Percentiles rank a stretch among this genome's conserved stretches.
Conservation (phyloP, 2,888 invertebrate genomes). For the Rhamnusium bicolor region DNA sequence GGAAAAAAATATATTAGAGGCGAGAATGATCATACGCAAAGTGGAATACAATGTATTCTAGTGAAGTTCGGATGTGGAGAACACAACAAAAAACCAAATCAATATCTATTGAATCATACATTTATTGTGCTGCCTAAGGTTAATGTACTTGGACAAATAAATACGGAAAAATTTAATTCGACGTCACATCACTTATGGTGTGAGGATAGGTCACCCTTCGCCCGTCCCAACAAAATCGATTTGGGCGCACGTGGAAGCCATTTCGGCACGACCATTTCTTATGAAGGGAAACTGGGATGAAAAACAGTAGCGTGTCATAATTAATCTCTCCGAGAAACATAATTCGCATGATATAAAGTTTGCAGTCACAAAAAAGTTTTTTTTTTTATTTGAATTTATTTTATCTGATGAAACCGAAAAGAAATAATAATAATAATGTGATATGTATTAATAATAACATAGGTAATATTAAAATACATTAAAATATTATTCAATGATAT, state of each 20-base stretch:
- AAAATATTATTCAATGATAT: too few relatives aligned
- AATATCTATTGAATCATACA: neutral
- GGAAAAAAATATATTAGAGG: too few relatives aligned
- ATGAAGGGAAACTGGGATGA: neutral
- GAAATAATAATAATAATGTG: neutral
- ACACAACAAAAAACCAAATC: neutral
- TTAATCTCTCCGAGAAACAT: neutral
- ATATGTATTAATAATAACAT: too few relatives aligned
- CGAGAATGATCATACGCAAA: too few relatives aligned
- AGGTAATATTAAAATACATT: too few relatives aligned
- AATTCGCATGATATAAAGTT: neutral
- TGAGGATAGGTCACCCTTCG: slow-evolving; percentile 7
- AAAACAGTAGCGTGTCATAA: neutral
- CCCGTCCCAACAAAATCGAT: neutral
- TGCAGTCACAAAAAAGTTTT: neutral
- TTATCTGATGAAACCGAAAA: neutral
- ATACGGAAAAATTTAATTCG: neutral
- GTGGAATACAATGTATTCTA: neutral
- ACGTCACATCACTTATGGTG: neutral
- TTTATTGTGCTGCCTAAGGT: neutral
- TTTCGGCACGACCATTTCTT: slow-evolving; percentile 5
- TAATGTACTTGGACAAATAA: neutral
- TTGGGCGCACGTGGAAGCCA: neutral
- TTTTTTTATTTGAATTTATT: neutral
- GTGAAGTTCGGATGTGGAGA: neutral